Base-by-base conservation (phyloP, 2,797 vertebrate genomes). In the Rhincodon typus region DNA sequence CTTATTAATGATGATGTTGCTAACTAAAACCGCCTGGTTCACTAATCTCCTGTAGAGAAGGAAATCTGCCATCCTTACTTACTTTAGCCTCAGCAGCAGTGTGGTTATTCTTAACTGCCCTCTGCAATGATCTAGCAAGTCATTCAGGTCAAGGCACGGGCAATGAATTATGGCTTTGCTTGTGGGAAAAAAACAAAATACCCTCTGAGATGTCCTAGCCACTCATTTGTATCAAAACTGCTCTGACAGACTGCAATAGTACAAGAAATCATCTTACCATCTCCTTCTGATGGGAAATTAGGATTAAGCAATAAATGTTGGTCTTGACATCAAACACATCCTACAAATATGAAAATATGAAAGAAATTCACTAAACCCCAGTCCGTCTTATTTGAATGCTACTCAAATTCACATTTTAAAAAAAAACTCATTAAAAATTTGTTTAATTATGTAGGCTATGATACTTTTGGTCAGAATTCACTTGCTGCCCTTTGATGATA, bases 401-500 rank as follows among this genome's bases (percentile, higher is more conserved):
- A 91, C 15, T 62, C n/a, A 19, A 91, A 91, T 91, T 91, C 7
- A 91, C 17, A 19, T 8, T 66, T 66, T 91, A 2, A 10, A 90
- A 62, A 90, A 62, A 6, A n/a, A 66, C 13, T 91, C 88, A 62
- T 91, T 91, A 91, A 62, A 66, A 91, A 91, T 91, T 62, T 91
- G 57, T 21, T 91, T 62, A 91, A 91, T 91, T 91, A n/a, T 91
- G 34, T 66, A 69, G 66, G 69, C 66, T 19, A 67, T 67, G 62
- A 69, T n/a, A 93, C 90, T 38, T 91, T n/a, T 93, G 90, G 34
- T 93, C 62, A 93, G 42, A 93, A 67, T 42, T 93, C 67, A 93
- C 62, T 69, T 93, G 62, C 90, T 93, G 90, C 19, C 66, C 90
- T 38, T 69, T 93, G 34, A 93, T 93, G n/a, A 69, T 93, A 69